Base-by-base conservation (phyloP, 1,140 invertebrate species). In the Drosophila sturtevanti region DNA sequence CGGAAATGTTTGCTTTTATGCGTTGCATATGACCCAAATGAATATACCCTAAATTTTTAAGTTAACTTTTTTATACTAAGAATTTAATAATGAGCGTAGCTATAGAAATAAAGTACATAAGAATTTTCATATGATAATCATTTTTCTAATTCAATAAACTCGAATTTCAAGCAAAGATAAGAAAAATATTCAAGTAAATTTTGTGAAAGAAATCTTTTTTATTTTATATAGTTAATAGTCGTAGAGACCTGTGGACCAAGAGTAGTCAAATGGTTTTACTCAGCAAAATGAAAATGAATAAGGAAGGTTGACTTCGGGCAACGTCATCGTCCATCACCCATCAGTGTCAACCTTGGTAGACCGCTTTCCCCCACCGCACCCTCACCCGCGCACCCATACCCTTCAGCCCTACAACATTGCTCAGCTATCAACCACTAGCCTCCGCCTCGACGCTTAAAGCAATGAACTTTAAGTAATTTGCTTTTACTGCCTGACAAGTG, bases 391-490 rank as follows among this genome's bases (percentile, higher is more conserved):
- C 27, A 31, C 3, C 7, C 27, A 31, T 31, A 31, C 27, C 6
- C 27, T 31, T 31, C 27, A 6, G 14, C 12, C 0, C 24, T 12
- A 1, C 22, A 38, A 9, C 48, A 12, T 10, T 16, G 11, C 18
- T 24, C 37, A 44, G 24, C 54, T 51, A 14, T 37, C 62, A 48
- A 24, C 22, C 41, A 21, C 10, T 38, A 16, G 44, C 12, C 31
- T 5, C 27, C 68, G 64, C 64, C 68, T 79, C 54, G 52, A 60
- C 79, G 75, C 84, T 89, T 89, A 84, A 89, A 77, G 85, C 85
- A 89, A 89, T 89, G 84, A 89, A 84, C 84, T 89, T 89, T 78
- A 89, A 84, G 84, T 84, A 89, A 89, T 89, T 89, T 89, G 79
- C 68, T 84, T 89, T 89, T 80, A 84, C 79, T 74, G 80, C 77